Base-by-base conservation (phyloP, 2,113 vertebrate species). In the Pteronura brasiliensis region DNA sequence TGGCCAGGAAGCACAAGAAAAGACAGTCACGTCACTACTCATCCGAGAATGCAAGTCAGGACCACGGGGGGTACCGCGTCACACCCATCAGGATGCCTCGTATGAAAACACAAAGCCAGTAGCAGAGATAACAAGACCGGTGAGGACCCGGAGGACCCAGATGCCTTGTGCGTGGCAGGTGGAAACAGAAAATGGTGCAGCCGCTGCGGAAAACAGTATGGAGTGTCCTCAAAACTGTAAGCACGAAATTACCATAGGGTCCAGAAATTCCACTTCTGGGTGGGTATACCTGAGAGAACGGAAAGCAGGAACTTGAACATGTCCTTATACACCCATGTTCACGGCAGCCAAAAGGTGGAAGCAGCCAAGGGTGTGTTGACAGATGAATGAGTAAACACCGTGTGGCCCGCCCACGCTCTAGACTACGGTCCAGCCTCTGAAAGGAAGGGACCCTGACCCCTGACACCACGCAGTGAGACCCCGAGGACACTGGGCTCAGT, bases 371-470 rank as follows among this genome's bases (percentile, higher is more conserved):
- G 29, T 5, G 7, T 31, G 2, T 7, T 5, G 5, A 21, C 23
- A 49, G 21, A n/a, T 15, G 15, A 77, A 71, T 6, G 10, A 36
- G 31, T 29, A 52, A 4, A 23, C 39, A 55, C 59, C 4, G 1
- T 3, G 10, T 4, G 36, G 55, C 8, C 44, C 11, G 0, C 13
- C 2, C 27, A 12, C 1, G 23, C 18, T 13, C 11, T 3, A 52
- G 42, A 36, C 27, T 14, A 11, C 8, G 7, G 44, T 2, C 27
- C 52, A 17, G 52, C 52, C 52, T 52, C 52, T 17, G 15, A 52
- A 17, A 52, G 52, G 52, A 52, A 52, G 15, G 52, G 49, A 49
- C 49, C 49, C 49, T 17, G 52, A 52, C 52, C 15, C 52, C 52
- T 52, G 52, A 17, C 52, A 55, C 52, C 17, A 55, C 17, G 17